phyloP scores from a whole-genome alignment of 2,113 vertebrate species.

The Entelurus aequoreus region DNA sequence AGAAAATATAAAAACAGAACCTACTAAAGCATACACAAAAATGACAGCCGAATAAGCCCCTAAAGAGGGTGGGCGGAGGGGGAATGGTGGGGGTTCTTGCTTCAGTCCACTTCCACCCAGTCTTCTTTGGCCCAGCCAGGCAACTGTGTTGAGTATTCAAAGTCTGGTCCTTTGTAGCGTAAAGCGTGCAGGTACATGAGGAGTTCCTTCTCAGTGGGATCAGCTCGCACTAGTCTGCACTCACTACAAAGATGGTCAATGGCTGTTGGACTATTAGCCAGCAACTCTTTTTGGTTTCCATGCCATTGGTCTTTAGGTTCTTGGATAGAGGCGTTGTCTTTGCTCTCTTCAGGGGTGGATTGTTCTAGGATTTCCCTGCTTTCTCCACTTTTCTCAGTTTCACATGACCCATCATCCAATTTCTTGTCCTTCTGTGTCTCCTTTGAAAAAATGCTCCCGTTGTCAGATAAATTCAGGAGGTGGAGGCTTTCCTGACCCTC shows the following conservation, averaged over 20 bases:
- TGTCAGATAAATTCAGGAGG: conserved; percentile 69
- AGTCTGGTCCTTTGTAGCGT: conserved; percentile 86
- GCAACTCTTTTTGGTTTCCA: conserved; percentile 2
- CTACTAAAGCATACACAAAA: neutral
- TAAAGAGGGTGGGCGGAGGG: no score
- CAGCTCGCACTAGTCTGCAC: conserved; percentile 76
- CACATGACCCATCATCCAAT: neutral
- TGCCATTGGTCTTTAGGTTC: conserved; percentile 7
- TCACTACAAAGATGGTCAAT: conserved; percentile 83
- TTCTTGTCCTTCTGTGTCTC: neutral
- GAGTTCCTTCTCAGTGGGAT: conserved; percentile 85
- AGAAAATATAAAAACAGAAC: neutral
- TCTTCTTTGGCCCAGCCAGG: conserved; percentile 91
- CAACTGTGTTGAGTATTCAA: conserved; percentile 84
- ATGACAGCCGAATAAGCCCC: no score
- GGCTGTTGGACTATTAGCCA: neutral
- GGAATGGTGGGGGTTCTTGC: neutral
- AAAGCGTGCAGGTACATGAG: conserved; percentile 95
- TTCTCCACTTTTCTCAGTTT: neutral
- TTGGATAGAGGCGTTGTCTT: neutral
- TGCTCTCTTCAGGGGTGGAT: neutral
- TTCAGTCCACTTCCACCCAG: conserved; percentile 72
- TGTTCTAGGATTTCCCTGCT: neutral
- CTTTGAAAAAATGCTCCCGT: conserved; percentile 9
- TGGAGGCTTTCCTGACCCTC: conserved; percentile 79